Conservation (phyloP, 2,113 vertebrate genomes). For the human region GRCh38 chr5:41938001-41938500, state of each 20-base stretch:
- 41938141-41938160: constrained; percentile 19
- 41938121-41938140: background rate
- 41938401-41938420: background rate
- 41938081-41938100: background rate
- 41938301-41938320: background rate
- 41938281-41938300: background rate
- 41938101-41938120: background rate
- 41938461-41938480: background rate
- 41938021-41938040: constrained; percentile 10
- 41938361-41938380: background rate
- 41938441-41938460: background rate
- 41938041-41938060: background rate
- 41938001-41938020: background rate
- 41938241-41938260: background rate
- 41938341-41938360: background rate
- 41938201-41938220: background rate
- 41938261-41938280: background rate
- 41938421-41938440: background rate
- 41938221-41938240: background rate
- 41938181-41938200: background rate
- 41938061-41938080: background rate
- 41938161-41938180: background rate
- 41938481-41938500: background rate
- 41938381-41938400: constrained; percentile 2
- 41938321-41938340: background rate